phyloP scores from a whole-genome alignment of 2,797 vertebrate species.

The Glyptemys insculpta region DNA sequence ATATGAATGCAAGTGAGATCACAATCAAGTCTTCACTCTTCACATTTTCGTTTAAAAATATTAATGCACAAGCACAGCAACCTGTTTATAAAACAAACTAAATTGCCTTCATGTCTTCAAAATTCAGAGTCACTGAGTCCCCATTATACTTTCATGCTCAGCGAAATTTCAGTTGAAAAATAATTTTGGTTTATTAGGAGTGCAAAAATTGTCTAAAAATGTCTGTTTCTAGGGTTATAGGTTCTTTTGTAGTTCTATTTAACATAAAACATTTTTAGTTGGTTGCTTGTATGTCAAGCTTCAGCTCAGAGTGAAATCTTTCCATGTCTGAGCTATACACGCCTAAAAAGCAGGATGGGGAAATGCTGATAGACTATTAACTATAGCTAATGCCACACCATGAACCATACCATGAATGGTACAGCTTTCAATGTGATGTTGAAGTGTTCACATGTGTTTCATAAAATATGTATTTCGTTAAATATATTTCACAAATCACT shows the following conservation, averaged over 20 bases:
- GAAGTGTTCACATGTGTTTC: not conserved
- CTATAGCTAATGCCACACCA: slow-evolving; percentile 9
- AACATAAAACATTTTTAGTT: slow-evolving; percentile 45
- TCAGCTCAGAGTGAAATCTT: slow-evolving; percentile 45
- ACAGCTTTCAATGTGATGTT: not conserved
- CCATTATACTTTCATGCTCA: not conserved
- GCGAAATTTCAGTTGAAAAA: slow-evolving; percentile 35
- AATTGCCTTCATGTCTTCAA: not conserved
- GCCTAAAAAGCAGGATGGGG: slow-evolving; percentile 41
- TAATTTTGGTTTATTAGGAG: slow-evolving; percentile 21
- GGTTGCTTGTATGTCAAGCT: slow-evolving; percentile 7
- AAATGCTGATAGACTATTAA: slow-evolving; percentile 33
- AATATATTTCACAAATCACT: not conserved
- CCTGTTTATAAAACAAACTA: slow-evolving; percentile 14
- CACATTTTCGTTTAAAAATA: not conserved
- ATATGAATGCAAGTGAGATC: slow-evolving; percentile 6
- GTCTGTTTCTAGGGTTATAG: not conserved
- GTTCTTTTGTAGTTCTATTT: slow-evolving; percentile 18
- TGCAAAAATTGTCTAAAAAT: slow-evolving; percentile 40
- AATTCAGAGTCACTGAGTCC: not conserved
- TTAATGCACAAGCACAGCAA: not conserved
- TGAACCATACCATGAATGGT: not conserved
- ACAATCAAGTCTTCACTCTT: not conserved
- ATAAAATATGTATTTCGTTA: not conserved
- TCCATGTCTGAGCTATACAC: slow-evolving; percentile 19